phyloP scores from a whole-genome alignment of 2,888 invertebrate genomes.

The Hyposoter dolosus region DNA sequence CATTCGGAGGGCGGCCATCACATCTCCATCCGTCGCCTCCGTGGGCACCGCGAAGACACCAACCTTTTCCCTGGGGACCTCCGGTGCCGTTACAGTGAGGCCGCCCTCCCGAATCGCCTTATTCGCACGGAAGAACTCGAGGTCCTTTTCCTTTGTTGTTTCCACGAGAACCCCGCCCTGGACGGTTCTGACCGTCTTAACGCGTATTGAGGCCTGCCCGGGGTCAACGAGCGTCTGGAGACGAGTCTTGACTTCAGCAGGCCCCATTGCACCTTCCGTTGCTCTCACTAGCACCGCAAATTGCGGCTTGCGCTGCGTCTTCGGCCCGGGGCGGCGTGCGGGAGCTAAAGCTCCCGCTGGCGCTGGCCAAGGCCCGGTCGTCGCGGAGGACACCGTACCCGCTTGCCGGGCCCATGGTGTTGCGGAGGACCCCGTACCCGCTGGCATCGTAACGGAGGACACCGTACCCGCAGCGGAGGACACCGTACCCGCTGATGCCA shows the following conservation, averaged over 20 bases:
- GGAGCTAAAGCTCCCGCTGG: no score
- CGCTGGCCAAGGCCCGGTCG: no score
- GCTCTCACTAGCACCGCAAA: not conserved
- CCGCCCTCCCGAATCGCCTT: slow-evolving; percentile 3
- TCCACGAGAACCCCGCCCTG: not conserved
- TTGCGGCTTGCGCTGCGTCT: not conserved
- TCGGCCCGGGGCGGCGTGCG: not conserved
- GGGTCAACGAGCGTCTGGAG: slow-evolving; percentile 27
- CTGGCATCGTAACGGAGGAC: not conserved
- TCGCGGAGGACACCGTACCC: no score
- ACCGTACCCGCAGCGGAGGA: not conserved
- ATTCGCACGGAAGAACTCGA: slow-evolving; percentile 14
- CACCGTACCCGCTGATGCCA: no score
- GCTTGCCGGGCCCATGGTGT: not conserved
- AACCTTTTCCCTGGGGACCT: not conserved
- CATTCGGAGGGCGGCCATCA: not conserved
- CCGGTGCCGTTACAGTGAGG: slow-evolving; percentile 4
- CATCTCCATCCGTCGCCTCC: not conserved
- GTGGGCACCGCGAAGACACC: no score
- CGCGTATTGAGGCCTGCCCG: not conserved
- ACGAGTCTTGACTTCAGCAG: not conserved
- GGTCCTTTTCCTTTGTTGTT: not conserved
- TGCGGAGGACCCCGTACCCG: not conserved
- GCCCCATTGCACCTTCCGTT: not conserved
- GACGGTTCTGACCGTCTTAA: not conserved